Conservation (phyloP, 2,797 vertebrate species). For the Hirundo rustica region DNA sequence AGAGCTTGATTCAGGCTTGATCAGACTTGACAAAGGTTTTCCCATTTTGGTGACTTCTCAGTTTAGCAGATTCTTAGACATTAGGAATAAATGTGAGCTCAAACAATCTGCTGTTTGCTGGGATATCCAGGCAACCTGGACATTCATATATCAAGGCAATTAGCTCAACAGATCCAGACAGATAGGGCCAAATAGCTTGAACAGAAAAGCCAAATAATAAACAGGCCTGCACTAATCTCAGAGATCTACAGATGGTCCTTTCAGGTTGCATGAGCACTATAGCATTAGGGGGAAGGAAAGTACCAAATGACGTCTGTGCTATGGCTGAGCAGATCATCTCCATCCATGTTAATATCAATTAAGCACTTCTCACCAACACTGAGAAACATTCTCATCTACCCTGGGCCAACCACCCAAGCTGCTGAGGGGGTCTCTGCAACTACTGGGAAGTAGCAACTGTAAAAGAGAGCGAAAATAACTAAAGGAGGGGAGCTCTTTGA, state of each 20-base stretch:
- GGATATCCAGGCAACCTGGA: background rate
- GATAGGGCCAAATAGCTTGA: background rate
- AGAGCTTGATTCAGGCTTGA: background rate
- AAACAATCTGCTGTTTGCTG: background rate
- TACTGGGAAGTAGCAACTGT: background rate
- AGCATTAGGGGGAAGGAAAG: background rate
- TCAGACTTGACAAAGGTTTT: background rate
- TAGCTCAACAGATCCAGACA: conserved; percentile 23
- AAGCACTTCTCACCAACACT: background rate
- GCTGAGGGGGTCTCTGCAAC: background rate
- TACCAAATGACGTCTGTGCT: conserved; percentile 23
- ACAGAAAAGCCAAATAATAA: conserved; percentile 42
- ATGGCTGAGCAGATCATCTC: conserved; percentile 16
- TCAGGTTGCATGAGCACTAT: conserved; percentile 15
- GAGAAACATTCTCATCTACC: background rate
- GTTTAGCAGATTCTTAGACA: background rate
- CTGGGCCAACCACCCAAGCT: background rate
- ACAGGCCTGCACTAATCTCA: conserved; percentile 53
- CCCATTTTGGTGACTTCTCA: background rate
- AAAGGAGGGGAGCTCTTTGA: background rate
- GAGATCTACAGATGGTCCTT: conserved; percentile 57
- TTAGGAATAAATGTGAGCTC: background rate
- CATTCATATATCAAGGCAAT: background rate
- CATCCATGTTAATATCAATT: conserved; percentile 33
- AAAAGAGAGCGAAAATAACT: background rate